Percentiles rank a stretch among this genome's conserved stretches.
Conservation (phyloP, 2,888 invertebrate genomes). For the Lycia hirtaria region DNA sequence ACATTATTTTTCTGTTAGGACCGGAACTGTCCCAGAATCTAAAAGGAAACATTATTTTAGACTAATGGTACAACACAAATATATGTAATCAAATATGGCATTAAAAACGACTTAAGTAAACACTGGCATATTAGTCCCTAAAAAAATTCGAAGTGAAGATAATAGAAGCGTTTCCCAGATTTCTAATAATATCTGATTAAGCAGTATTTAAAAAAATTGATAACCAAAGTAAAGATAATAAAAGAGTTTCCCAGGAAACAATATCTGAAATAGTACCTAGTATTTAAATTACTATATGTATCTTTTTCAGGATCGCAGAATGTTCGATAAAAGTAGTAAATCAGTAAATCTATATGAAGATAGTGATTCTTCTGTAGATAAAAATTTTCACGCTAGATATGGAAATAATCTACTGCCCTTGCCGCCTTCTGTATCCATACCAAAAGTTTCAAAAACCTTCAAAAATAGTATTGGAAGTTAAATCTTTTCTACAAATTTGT, state of each 20-base stretch:
- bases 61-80: too few species aligned
- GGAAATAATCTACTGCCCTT: slow-evolving; percentile 80
- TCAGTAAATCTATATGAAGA: slow-evolving; percentile 47
- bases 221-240: neutral
- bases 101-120: too few species aligned
- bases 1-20: too few species aligned
- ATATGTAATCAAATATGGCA: too few species aligned
- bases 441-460: slow-evolving; percentile 70
- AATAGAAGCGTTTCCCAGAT: too few species aligned
- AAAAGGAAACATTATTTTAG: too few species aligned
- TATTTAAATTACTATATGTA: slow-evolving; percentile 8
- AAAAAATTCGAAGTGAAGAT: too few species aligned
- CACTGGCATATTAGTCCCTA: too few species aligned
- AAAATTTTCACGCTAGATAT: slow-evolving; percentile 79
- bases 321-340: slow-evolving; percentile 45
- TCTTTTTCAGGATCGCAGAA: slow-evolving; percentile 66
- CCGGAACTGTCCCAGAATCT: too few species aligned
- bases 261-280: neutral
- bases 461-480: slow-evolving; percentile 53
- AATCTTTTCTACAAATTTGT: slow-evolving; percentile 9
- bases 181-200: too few species aligned
- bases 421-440: slow-evolving; percentile 77
- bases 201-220: too few species aligned
- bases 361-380: slow-evolving; percentile 69
- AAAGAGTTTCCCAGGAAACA: neutral